Evolutionary conservation across 2,113 vertebrate genomes (phyloP).

Genomic region (Trematocara marginatum): DNA sequence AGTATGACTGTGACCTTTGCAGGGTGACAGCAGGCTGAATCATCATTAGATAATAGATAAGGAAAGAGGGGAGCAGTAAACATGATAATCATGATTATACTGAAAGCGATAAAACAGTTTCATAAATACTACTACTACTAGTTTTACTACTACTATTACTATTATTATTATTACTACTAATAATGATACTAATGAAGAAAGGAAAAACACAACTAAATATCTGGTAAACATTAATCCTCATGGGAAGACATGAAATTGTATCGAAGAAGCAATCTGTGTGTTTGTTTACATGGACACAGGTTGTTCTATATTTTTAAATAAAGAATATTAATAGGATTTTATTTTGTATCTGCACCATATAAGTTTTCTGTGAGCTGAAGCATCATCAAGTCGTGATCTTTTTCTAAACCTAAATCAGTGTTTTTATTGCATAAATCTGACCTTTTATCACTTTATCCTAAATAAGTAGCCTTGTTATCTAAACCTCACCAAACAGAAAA

Average conservation of each 20-base stretch:
- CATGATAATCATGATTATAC: background rate
- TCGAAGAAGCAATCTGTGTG: background rate
- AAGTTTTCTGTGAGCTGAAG: background rate
- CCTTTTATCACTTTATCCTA: background rate
- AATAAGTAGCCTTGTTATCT: fast-evolving
- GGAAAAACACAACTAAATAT: background rate
- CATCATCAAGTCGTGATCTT: background rate
- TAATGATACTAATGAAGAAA: background rate
- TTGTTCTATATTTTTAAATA: background rate
- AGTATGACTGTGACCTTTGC: background rate
- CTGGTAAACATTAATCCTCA: background rate
- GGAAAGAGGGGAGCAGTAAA: background rate
- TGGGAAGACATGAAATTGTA: background rate
- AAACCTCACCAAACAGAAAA: background rate
- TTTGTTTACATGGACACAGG: background rate
- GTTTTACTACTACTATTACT: background rate
- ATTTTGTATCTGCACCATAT: background rate
- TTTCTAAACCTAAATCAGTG: background rate
- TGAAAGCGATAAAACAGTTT: background rate
- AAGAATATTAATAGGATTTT: background rate
- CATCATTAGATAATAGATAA: conserved; percentile 24
- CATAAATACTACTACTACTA: background rate
- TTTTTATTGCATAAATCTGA: background rate
- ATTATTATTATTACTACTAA: background rate
- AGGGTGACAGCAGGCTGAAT: conserved; percentile 9